phyloP scores from a whole-genome alignment of 1,140 invertebrate genomes.

The Heterodera carotae region DNA sequence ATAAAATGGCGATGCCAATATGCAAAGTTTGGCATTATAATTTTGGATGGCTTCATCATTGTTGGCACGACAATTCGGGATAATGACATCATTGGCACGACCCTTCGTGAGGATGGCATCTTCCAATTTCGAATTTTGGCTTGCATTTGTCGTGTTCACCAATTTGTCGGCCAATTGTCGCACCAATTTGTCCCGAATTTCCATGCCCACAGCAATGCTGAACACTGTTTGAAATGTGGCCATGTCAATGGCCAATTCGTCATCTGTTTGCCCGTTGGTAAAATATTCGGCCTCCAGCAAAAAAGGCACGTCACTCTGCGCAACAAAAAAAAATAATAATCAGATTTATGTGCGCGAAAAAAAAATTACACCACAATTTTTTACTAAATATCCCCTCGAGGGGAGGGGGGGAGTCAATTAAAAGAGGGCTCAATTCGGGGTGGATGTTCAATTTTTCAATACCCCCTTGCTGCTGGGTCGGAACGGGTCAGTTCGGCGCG shows the following conservation, averaged over 20 bases:
- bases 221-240: slow-evolving; percentile 21
- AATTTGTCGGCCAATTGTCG: not conserved
- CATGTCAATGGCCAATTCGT: slow-evolving; percentile 8
- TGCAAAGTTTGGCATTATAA: not conserved
- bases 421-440: too few species aligned
- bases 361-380: too few species aligned
- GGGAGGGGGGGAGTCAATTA: too few species aligned
- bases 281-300: slow-evolving; percentile 22
- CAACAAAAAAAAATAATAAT: not conserved
- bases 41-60: not conserved
- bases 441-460: too few species aligned
- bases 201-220: slow-evolving; percentile 13
- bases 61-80: slow-evolving; percentile 2
- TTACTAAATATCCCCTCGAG: too few species aligned
- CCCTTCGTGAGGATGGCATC: too few species aligned
- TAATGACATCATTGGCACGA: not conserved
- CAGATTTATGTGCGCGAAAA: too few species aligned
- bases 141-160: not conserved
- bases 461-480: too few species aligned
- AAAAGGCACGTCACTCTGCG: slow-evolving; percentile 15
- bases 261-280: slow-evolving; percentile 1
- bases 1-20: slow-evolving; percentile 12
- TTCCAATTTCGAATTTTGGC: not conserved
- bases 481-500: too few species aligned
- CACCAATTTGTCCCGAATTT: slow-evolving; percentile 1